Conservation (phyloP, 2,888 invertebrate species). For the Ypsolopha sequella region DNA sequence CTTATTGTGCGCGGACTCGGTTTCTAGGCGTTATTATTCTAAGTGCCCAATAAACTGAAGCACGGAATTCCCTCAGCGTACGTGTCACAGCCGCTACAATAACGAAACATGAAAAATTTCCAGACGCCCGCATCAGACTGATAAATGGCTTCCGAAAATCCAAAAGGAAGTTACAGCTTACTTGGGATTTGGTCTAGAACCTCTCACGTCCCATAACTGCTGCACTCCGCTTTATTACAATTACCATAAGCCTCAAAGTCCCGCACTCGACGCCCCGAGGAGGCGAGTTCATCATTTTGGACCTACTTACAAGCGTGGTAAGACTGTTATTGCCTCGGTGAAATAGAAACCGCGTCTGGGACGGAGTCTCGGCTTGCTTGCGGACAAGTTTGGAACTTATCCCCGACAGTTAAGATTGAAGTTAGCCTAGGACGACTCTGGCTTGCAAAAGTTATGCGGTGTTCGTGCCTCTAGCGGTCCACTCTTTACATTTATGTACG, state of each 20-base stretch:
- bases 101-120: constrained; percentile 72
- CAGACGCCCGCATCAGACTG: constrained; percentile 71
- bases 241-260: constrained; percentile 72
- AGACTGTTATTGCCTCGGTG: constrained; percentile 66
- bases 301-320: constrained; percentile 61
- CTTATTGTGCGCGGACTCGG: no score
- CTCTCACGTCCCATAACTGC: constrained; percentile 72
- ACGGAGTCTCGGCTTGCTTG: constrained; percentile 35
- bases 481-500: constrained; percentile 68
- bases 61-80: constrained; percentile 37
- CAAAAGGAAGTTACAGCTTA: constrained; percentile 74
- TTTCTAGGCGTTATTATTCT: no score
- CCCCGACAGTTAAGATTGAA: constrained; percentile 44
- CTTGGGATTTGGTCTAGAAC: constrained; percentile 72
- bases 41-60: constrained; percentile 1
- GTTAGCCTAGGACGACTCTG: constrained; percentile 32
- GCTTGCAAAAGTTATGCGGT: constrained; percentile 54
- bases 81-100: constrained; percentile 62
- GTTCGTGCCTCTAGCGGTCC: constrained; percentile 63
- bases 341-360: constrained; percentile 62
- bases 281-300: constrained; percentile 63
- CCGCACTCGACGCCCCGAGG: constrained; percentile 57
- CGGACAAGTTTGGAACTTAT: constrained; percentile 55
- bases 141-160: constrained; percentile 73
- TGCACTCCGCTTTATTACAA: constrained; percentile 72